Evolutionary conservation across 2,113 vertebrate genomes (phyloP).

Genomic region (Grammomys dolichurus): DNA sequence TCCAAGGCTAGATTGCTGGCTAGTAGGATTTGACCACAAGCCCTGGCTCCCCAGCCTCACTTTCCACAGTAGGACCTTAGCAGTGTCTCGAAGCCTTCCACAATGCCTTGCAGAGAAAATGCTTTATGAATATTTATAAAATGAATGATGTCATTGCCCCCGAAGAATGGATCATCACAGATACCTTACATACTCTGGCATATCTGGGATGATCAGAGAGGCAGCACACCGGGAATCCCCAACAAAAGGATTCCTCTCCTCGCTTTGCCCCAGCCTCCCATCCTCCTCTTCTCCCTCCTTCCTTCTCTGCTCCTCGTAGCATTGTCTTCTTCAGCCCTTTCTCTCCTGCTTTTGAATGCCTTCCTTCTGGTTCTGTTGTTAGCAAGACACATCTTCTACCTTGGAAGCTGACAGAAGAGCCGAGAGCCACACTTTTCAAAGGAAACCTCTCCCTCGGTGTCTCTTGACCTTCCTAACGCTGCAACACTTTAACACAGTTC

Average conservation of each 20-base stretch:
- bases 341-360: not conserved
- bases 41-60: not conserved
- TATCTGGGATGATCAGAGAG: not conserved
- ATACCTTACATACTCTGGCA: accelerated
- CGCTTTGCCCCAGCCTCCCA: not conserved
- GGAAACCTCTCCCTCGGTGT: not conserved
- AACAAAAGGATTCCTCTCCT: not conserved
- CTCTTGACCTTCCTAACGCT: not conserved
- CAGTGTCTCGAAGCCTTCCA: not conserved
- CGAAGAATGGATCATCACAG: not conserved
- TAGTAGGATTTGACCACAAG: not conserved
- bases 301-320: not conserved
- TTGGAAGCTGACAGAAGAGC: not conserved
- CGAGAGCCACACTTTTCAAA: slow-evolving; percentile 51
- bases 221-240: not conserved
- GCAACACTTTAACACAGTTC: not conserved
- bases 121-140: not conserved
- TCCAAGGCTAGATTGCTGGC: not conserved
- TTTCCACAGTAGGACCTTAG: not conserved
- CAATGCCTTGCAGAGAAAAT: not conserved
- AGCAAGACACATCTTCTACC: not conserved
- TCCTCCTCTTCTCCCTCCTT: not conserved
- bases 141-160: not conserved
- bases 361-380: slow-evolving; percentile 15
- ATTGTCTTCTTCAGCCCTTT: not conserved